Evolutionary conservation across 2,113 vertebrate species (phyloP).

Genomic region (Thermophis baileyi): DNA sequence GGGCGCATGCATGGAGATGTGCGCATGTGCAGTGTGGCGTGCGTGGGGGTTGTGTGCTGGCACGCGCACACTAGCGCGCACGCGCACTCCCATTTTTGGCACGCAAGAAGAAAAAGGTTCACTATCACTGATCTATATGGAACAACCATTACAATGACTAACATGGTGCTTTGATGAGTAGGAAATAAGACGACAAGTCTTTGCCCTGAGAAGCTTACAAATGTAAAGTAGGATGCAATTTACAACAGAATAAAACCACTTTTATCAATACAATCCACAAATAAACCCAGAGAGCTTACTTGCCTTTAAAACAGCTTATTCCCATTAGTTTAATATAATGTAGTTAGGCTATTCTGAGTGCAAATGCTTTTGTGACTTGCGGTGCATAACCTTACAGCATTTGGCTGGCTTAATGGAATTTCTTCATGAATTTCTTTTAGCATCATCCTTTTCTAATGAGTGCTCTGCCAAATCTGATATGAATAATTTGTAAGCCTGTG

Average conservation of each 20-base stretch:
- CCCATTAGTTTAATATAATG: neutral
- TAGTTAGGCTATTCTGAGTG: neutral
- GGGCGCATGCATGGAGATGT: no score
- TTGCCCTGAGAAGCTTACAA: neutral
- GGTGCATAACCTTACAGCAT: neutral
- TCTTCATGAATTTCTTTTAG: conserved; percentile 10
- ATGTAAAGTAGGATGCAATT: neutral
- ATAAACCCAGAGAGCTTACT: neutral
- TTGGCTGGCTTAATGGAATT: neutral
- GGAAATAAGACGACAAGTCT: neutral
- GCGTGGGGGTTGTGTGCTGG: no score
- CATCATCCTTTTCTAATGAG: conserved; percentile 14
- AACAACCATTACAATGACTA: neutral
- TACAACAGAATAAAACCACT: neutral
- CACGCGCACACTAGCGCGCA: no score
- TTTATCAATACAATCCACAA: neutral
- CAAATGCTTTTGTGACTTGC: neutral
- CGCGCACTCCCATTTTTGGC: no score
- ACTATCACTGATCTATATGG: no score
- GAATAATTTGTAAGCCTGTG: conserved; percentile 28
- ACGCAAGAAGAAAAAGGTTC: no score
- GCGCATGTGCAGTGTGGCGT: no score
- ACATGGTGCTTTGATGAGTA: neutral
- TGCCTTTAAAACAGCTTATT: conserved; percentile 1
- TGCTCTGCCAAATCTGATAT: conserved; percentile 23